Percentiles rank a stretch among this genome's conserved stretches.
phyloP scores from a whole-genome alignment of 1,140 invertebrate genomes.

The Apis cerana region DNA sequence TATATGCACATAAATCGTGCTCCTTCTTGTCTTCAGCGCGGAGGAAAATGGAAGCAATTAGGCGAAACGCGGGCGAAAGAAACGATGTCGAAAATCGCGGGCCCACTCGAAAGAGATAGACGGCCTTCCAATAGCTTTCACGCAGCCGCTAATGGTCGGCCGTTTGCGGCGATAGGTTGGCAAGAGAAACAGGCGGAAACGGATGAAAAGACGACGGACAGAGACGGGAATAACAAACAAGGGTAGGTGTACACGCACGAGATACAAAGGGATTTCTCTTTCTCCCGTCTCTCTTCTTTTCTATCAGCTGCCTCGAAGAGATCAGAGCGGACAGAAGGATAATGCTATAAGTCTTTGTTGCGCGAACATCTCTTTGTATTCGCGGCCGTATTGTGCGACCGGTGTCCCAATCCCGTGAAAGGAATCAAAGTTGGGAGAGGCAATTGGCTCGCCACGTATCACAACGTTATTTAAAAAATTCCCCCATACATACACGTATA shows the following conservation, averaged over 20 bases:
- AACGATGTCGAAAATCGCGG: conserved; percentile 66
- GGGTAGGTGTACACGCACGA: conserved; percentile 55
- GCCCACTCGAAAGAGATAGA: conserved; percentile 71
- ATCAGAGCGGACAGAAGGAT: conserved; percentile 71
- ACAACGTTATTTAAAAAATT: no score
- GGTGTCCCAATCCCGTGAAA: conserved; percentile 25
- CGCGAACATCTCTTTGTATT: conserved; percentile 47
- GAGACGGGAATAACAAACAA: conserved; percentile 48
- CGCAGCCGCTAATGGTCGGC: conserved; percentile 74
- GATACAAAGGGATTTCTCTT: conserved; percentile 70
- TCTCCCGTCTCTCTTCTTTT: conserved; percentile 68
- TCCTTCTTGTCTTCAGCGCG: background rate
- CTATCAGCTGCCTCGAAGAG: conserved; percentile 75
- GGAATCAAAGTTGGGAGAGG: conserved; percentile 18
- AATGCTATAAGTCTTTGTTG: conserved; percentile 72
- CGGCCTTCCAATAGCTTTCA: conserved; percentile 78
- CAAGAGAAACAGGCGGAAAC: conserved; percentile 29
- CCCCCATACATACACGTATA: no score
- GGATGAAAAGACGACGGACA: conserved; percentile 19
- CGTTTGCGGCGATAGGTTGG: conserved; percentile 64
- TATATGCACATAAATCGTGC: no score
- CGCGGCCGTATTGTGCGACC: background rate
- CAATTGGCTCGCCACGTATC: conserved; percentile 5
- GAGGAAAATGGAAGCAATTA: conserved; percentile 21
- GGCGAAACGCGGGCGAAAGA: conserved; percentile 42